A percentile compares a stretch with the other conserved stretches of the same genome.
These are phyloP conservation scores for Zoroaster sp. DNA, from an alignment of 53 echinoderm and acorn worm species.

Conservation along the genomic window DNA sequence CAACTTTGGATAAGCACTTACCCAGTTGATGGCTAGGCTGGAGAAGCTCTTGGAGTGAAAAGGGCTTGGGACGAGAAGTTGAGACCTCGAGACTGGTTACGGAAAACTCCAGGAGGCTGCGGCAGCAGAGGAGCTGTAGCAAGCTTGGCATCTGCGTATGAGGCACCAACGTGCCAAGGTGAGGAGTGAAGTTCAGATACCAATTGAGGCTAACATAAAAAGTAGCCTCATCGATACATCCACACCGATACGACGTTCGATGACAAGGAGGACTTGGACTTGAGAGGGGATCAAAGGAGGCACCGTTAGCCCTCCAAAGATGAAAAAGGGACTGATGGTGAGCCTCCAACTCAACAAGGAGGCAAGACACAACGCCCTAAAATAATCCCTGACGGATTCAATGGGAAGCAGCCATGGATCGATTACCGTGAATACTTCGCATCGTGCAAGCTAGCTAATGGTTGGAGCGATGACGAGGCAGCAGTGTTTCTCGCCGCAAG, in stretches of 20 bases:
- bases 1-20: too few relatives aligned
- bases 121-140: background rate
- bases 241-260: background rate
- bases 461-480: slow-evolving; percentile 8
- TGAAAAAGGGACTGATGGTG: too few relatives aligned
- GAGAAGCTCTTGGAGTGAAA: too few relatives aligned
- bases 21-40: too few relatives aligned
- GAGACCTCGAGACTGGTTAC: too few relatives aligned
- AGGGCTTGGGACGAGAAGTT: too few relatives aligned
- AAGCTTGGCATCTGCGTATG: background rate
- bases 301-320: too few relatives aligned
- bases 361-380: background rate
- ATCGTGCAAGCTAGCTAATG: background rate
- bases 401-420: slow-evolving; percentile 46
- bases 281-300: too few relatives aligned
- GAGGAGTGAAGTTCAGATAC: background rate
- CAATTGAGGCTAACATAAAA: background rate
- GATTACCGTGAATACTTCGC: slow-evolving; percentile 25
- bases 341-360: background rate
- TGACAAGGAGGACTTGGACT: too few relatives aligned
- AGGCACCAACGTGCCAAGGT: background rate
- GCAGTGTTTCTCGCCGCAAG: slow-evolving; percentile 2
- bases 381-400: slow-evolving; percentile 12
- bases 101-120: too few relatives aligned
- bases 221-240: background rate